Evolutionary conservation across 2,797 vertebrate genomes (phyloP).

Genomic region (Myotis myotis): DNA sequence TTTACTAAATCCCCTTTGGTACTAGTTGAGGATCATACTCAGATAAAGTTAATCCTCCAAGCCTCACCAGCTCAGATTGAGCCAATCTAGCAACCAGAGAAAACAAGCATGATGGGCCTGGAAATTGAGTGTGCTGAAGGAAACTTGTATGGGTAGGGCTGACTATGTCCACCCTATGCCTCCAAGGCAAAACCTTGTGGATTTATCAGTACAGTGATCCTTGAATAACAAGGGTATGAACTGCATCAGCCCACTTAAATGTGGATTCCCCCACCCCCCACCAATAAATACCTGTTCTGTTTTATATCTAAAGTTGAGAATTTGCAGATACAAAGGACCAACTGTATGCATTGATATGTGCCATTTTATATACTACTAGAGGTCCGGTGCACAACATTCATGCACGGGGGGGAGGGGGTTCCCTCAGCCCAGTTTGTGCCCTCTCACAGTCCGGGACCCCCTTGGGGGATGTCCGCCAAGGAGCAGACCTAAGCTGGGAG

Average conservation of each 20-base stretch:
- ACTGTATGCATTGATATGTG: background rate
- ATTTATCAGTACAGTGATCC: background rate
- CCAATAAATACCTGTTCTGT: background rate
- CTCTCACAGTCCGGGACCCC: too few species aligned
- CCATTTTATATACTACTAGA: background rate
- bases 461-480: too few species aligned
- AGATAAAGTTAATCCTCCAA: too few species aligned
- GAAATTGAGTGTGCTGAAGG: background rate
- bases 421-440: too few species aligned
- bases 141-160: rapidly evolving
- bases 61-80: rapidly evolving
- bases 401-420: too few species aligned
- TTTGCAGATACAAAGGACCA: background rate
- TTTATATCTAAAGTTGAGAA: background rate
- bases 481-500: too few species aligned
- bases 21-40: background rate
- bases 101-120: rapidly evolving
- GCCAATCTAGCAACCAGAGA: background rate
- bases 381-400: too few species aligned
- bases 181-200: background rate
- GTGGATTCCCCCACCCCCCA: too few species aligned
- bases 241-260: background rate
- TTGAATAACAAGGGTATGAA: background rate
- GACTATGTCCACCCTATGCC: rapidly evolving
- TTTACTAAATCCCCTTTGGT: too few species aligned